These are phyloP conservation scores for Steromphala cineraria DNA, from an alignment of 2,888 invertebrate genomes.

Conservation along the genomic window DNA sequence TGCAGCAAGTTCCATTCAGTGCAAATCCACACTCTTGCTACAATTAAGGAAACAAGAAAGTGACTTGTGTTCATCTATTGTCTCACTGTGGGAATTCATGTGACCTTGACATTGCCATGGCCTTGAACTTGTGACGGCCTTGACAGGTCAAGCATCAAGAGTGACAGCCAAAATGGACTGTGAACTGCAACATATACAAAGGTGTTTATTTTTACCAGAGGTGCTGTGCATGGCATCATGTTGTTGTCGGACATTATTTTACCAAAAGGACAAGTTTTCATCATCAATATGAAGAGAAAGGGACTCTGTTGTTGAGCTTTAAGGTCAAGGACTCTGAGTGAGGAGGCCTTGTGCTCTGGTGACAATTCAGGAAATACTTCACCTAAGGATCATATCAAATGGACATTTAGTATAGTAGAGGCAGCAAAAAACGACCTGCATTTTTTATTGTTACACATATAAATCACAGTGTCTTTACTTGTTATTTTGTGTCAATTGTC, in stretches of 20 bases:
- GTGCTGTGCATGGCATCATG: neutral
- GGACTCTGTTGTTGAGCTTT: no score
- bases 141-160: neutral
- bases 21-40: neutral
- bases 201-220: slow-evolving; percentile 5
- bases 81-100: neutral
- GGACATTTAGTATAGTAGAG: slow-evolving; percentile 15
- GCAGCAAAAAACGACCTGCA: slow-evolving; percentile 6
- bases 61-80: neutral
- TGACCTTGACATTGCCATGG: neutral
- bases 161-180: neutral
- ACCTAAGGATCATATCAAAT: slow-evolving; percentile 11
- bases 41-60: neutral
- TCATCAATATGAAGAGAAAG: no score
- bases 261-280: no score
- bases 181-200: neutral
- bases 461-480: neutral
- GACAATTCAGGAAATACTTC: slow-evolving; percentile 16
- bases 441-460: slow-evolving; percentile 2
- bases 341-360: neutral
- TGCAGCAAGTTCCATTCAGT: neutral
- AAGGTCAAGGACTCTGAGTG: no score
- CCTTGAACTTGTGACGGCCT: neutral
- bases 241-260: neutral
- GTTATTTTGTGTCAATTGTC: neutral